Evolutionary conservation across 2,888 invertebrate genomes (phyloP).

Genomic region (Theretra japonica): DNA sequence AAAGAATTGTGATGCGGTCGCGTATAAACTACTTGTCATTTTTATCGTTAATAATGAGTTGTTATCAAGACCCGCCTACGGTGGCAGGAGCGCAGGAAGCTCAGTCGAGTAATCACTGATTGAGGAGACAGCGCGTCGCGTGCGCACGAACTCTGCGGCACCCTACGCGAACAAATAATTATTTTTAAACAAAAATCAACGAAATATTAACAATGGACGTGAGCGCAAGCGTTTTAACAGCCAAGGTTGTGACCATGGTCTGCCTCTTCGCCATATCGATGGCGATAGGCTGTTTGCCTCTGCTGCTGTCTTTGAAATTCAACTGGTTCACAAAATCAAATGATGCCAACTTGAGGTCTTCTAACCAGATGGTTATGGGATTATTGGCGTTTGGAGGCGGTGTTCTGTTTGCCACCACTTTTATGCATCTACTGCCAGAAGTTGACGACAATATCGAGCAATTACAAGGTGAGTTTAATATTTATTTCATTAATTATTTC

Average conservation of each 20-base stretch:
- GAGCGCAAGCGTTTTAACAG: conserved; percentile 80
- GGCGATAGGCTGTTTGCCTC: conserved; percentile 89
- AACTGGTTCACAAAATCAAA: conserved; percentile 83
- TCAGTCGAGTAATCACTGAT: conserved; percentile 62
- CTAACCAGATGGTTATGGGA: conserved; percentile 84
- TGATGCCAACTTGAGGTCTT: conserved; percentile 74
- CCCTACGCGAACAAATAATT: conserved; percentile 38
- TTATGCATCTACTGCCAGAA: conserved; percentile 92
- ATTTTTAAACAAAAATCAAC: conserved; percentile 48
- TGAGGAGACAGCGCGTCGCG: conserved; percentile 49
- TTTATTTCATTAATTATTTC: background rate
- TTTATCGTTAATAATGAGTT: conserved; percentile 75
- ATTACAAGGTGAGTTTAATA: conserved; percentile 78
- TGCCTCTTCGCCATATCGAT: conserved; percentile 91
- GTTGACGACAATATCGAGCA: conserved; percentile 88
- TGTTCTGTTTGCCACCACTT: conserved; percentile 91
- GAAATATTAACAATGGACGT: conserved; percentile 52
- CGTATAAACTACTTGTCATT: conserved; percentile 62
- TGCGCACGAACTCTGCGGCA: conserved; percentile 44
- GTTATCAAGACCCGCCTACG: conserved; percentile 75
- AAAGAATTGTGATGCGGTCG: conserved; percentile 38
- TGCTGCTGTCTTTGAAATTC: conserved; percentile 87
- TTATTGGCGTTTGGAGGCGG: conserved; percentile 92
- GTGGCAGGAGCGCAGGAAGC: conserved; percentile 62
- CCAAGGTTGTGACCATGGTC: conserved; percentile 92